These are phyloP conservation scores for Lissonota sp. DNA, from an alignment of 2,888 invertebrate genomes.

Conservation along the genomic window DNA sequence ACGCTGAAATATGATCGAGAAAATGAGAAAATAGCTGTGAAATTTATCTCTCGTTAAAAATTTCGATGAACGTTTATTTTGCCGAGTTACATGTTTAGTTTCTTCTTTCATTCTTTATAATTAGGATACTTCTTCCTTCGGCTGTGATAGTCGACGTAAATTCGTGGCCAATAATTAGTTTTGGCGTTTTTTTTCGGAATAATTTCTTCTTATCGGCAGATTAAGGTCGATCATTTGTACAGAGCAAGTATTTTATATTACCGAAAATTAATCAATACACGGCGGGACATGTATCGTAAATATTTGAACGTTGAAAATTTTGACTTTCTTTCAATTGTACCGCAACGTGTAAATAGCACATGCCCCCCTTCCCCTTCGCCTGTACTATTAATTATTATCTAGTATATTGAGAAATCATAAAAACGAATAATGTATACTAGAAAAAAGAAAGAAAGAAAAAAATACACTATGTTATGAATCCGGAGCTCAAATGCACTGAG, in stretches of 20 bases:
- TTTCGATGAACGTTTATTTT: too few species aligned
- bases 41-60: too few species aligned
- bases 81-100: slow-evolving; percentile 7
- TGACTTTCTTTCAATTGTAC: slow-evolving; percentile 41
- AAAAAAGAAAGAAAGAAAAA: slow-evolving; percentile 65
- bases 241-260: slow-evolving; percentile 51
- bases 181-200: slow-evolving; percentile 44
- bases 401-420: slow-evolving; percentile 25
- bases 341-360: slow-evolving; percentile 59
- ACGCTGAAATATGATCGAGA: slow-evolving; percentile 34
- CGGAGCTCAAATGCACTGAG: slow-evolving; percentile 71
- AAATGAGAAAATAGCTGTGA: not conserved
- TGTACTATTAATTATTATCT: slow-evolving; percentile 60
- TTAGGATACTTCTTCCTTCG: slow-evolving; percentile 82
- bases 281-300: slow-evolving; percentile 51
- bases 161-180: slow-evolving; percentile 78
- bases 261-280: slow-evolving; percentile 37
- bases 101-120: slow-evolving; percentile 51
- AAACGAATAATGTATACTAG: slow-evolving; percentile 14
- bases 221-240: too few species aligned
- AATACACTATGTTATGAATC: slow-evolving; percentile 69
- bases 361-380: slow-evolving; percentile 36
- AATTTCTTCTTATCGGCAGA: slow-evolving; percentile 27
- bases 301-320: slow-evolving; percentile 38
- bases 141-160: slow-evolving; percentile 82